Base-by-base conservation (phyloP, 2,888 invertebrate species). In the Drosophila kokeensis region DNA sequence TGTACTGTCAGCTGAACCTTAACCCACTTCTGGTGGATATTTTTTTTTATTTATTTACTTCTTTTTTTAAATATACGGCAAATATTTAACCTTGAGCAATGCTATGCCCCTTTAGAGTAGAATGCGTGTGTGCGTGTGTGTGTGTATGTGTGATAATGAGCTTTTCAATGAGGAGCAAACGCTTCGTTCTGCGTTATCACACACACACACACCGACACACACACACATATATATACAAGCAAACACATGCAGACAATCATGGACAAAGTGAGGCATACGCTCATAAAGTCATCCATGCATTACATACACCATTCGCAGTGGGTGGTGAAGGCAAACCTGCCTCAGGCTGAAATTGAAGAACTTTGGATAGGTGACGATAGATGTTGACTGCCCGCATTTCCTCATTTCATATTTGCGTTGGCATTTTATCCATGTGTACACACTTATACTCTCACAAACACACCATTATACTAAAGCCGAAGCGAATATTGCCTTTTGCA, bases 351-450 rank as follows among this genome's bases (percentile, higher is more conserved):
- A 76, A 73, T 66, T 48, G 49, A 70, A 73, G 68, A 38, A 53
- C 54, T 29, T 29, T 38, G 40, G 29, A 13, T 18, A n/a, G 30
- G 30, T 18, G 49, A 13, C 15, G 15, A n/a, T n/a, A 15, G n/a
- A 30, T 30, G 65, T 57, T 58, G 59, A 60, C 72, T 75, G 53
- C 71, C 72, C 75, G 79, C 84, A 82, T 72, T 86, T 86, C 89
- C 85, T 87, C 82, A 84, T 79, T 83, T 45, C 79, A 53, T 89
- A 87, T 83, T 83, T 87, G 76, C 73, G 58, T 72, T 83, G 81
- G 79, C 77, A 83, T 81, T 86, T 75, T 58, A 70, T 48, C 60
- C 68, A 70, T 55, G 61, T 52, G 40, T 54, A 40, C 29, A 55
- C 7, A 40, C 38, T 27, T 50, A 66, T 54, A 66, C 69, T 45